Conservation (phyloP, 2,797 vertebrate species). For the Sebastes matsubarae region DNA sequence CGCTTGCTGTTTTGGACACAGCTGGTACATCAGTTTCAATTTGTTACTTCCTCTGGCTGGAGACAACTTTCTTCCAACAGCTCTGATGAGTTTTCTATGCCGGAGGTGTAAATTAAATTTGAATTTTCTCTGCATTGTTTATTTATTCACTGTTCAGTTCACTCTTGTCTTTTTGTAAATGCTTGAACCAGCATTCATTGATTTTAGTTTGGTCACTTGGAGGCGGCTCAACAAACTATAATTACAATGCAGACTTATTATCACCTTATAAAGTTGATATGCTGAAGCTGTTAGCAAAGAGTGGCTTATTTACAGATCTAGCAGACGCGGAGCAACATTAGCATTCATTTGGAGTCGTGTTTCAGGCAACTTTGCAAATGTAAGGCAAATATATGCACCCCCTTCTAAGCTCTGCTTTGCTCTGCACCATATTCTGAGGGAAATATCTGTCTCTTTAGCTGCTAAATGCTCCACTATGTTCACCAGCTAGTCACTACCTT, state of each 20-base stretch:
- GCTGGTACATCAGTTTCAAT: constrained; percentile 1
- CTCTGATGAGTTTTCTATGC: constrained; percentile 7
- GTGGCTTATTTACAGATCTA: neutral
- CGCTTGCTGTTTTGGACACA: neutral
- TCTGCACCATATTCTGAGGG: neutral
- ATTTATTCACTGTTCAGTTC: neutral
- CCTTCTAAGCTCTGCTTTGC: no score
- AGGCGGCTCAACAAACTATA: neutral
- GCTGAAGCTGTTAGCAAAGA: neutral
- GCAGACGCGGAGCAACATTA: neutral
- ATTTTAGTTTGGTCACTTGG: neutral
- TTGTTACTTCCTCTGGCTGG: neutral
- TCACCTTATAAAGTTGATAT: neutral
- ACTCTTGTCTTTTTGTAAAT: neutral
- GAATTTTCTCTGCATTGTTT: neutral
- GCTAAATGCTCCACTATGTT: neutral
- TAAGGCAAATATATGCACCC: neutral
- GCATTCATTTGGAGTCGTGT: neutral
- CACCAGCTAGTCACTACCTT: neutral
- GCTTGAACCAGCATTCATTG: neutral
- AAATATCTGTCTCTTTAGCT: neutral
- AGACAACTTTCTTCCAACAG: constrained; percentile 15
- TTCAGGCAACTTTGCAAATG: neutral
- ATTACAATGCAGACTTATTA: neutral
- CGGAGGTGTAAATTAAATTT: neutral